Percentiles rank a stretch among this genome's conserved stretches.
These are phyloP conservation scores for Phaethornis superciliosus DNA, from an alignment of 2,113 vertebrate species.

Conservation along the genomic window DNA sequence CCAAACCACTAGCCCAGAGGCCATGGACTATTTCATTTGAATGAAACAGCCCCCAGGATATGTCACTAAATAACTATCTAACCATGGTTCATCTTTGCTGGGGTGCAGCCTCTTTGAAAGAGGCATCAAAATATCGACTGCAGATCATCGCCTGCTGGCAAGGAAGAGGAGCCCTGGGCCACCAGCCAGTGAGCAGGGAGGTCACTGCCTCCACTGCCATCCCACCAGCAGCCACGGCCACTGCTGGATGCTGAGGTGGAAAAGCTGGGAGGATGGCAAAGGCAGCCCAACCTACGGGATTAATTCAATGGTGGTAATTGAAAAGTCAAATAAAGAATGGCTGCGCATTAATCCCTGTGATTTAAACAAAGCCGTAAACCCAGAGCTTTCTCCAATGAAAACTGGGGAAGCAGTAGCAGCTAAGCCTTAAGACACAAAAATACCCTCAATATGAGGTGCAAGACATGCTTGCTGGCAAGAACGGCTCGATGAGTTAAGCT, in stretches of 20 bases:
- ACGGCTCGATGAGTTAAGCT: slow-evolving; percentile 42
- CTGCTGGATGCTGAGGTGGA: neutral
- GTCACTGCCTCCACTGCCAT: neutral
- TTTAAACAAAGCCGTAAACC: slow-evolving; percentile 61
- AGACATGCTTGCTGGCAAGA: slow-evolving; percentile 55
- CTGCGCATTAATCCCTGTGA: slow-evolving; percentile 44
- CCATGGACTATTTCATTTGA: neutral
- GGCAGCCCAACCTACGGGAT: slow-evolving; percentile 33
- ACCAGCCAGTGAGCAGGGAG: accelerated
- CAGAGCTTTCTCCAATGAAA: slow-evolving; percentile 41
- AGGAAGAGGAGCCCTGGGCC: accelerated
- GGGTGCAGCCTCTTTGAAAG: neutral
- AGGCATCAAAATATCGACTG: neutral
- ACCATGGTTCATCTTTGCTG: neutral
- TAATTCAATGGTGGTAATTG: slow-evolving; percentile 47
- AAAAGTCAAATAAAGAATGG: slow-evolving; percentile 61
- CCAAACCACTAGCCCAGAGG: neutral
- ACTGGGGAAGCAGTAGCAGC: slow-evolving; percentile 53
- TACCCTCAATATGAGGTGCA: slow-evolving; percentile 43
- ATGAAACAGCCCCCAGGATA: neutral
- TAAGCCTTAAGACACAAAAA: slow-evolving; percentile 52
- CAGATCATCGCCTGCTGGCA: neutral
- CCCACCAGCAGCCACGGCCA: neutral
- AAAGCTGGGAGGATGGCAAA: slow-evolving; percentile 50
- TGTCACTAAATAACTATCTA: neutral